Percentiles rank a stretch among this genome's conserved stretches.
These are phyloP conservation scores for Drosophila barbarae DNA, from an alignment of 2,888 invertebrate species.

Conservation along the genomic window DNA sequence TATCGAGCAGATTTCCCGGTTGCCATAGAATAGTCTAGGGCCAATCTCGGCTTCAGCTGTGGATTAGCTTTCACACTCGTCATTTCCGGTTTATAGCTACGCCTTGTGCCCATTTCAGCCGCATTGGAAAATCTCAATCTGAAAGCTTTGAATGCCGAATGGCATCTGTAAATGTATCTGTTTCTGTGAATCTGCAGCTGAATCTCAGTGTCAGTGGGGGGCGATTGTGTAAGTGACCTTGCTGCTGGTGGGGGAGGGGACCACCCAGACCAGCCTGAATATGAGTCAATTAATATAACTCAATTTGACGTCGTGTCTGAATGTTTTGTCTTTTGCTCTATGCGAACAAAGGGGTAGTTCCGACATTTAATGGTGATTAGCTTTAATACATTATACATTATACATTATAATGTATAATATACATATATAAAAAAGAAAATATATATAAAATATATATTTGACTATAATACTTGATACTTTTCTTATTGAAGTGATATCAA, in stretches of 20 bases:
- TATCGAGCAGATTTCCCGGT: slow-evolving; percentile 23
- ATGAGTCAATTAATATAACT: slow-evolving; percentile 40
- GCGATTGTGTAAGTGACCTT: slow-evolving; percentile 32
- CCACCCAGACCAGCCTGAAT: slow-evolving; percentile 2
- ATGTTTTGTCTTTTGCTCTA: slow-evolving; percentile 5
- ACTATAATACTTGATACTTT: too few species aligned
- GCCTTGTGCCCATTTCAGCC: slow-evolving; percentile 10
- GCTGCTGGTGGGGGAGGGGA: not conserved
- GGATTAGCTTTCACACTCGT: slow-evolving; percentile 5
- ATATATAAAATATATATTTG: too few species aligned
- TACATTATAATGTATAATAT: too few species aligned
- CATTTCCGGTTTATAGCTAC: slow-evolving; percentile 24
- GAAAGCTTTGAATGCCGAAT: not conserved
- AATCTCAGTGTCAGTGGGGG: slow-evolving; percentile 7
- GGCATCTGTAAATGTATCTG: not conserved
- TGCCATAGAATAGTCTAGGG: slow-evolving; percentile 1
- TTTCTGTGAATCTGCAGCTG: slow-evolving; percentile 1
- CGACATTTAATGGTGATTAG: not conserved
- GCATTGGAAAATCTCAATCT: slow-evolving; percentile 8
- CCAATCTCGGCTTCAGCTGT: not conserved
- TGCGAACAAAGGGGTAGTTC: not conserved
- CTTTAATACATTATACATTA: not conserved
- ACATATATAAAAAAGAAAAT: too few species aligned
- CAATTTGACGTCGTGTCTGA: slow-evolving; percentile 17
- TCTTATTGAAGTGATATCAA: too few species aligned